phyloP scores from a whole-genome alignment of 1,140 invertebrate genomes.

The Aphaenogaster floridana region DNA sequence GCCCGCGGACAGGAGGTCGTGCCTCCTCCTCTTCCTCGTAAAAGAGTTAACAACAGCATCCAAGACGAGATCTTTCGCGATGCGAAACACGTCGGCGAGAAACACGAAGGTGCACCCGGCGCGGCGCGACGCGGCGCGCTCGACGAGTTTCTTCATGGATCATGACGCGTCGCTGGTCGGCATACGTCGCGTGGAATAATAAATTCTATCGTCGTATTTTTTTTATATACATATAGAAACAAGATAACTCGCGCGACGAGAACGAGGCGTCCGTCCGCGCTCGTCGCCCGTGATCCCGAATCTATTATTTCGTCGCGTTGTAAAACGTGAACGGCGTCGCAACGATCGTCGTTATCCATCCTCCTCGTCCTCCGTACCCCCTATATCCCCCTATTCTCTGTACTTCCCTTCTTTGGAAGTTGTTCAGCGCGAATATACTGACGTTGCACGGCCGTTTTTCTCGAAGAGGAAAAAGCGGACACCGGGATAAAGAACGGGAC shows the following conservation, averaged over 20 bases:
- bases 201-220: conserved; percentile 38
- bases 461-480: not conserved
- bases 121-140: not conserved
- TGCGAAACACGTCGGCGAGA: conserved; percentile 43
- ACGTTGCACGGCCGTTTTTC: conserved; percentile 20
- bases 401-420: not conserved
- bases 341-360: conserved; percentile 27
- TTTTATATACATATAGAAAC: not conserved
- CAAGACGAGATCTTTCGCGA: conserved; percentile 46
- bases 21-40: not conserved
- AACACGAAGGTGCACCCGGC: conserved; percentile 29
- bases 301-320: conserved; percentile 42
- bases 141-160: conserved; percentile 22
- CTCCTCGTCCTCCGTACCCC: not conserved
- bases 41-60: conserved; percentile 37
- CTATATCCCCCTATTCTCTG: not conserved
- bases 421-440: not conserved
- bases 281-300: conserved; percentile 43
- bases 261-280: conserved; percentile 32
- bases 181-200: conserved; percentile 30
- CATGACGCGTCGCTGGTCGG: conserved; percentile 14
- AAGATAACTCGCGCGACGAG: not conserved
- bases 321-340: conserved; percentile 39
- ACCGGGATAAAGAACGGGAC: not conserved
- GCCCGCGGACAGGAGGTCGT: conserved; percentile 38